Conservation (phyloP, 2,888 invertebrate species). For the Aphrophora alni region DNA sequence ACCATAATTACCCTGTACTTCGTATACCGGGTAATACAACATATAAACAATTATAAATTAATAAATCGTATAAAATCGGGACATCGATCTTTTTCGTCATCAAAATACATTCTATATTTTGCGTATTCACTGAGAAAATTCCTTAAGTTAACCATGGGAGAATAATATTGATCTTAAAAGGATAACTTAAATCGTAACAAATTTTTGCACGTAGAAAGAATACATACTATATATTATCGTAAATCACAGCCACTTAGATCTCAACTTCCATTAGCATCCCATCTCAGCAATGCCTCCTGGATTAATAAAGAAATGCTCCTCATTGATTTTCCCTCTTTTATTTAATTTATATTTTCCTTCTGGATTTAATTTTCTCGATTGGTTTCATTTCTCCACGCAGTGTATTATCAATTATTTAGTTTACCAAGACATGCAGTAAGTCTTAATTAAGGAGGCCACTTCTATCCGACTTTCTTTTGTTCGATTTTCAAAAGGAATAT, state of each 20-base stretch:
- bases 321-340: not conserved
- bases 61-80: too few species aligned
- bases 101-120: too few species aligned
- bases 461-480: not conserved
- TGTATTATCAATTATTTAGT: not conserved
- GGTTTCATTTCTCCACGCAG: slow-evolving; percentile 3
- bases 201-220: too few species aligned
- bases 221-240: too few species aligned
- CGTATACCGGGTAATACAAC: too few species aligned
- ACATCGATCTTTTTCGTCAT: too few species aligned
- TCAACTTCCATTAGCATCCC: not conserved
- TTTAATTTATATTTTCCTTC: not conserved
- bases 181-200: too few species aligned
- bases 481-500: not conserved
- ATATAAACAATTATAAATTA: too few species aligned
- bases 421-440: not conserved
- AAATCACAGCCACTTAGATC: not conserved
- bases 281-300: not conserved
- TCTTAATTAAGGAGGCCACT: not conserved
- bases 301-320: not conserved
- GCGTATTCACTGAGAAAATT: too few species aligned
- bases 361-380: not conserved
- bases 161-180: too few species aligned
- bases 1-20: too few species aligned
- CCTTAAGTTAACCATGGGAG: too few species aligned